These are phyloP conservation scores for Branchinecta lynchi DNA, from an alignment of 1,140 invertebrate genomes.

Conservation along the genomic window DNA sequence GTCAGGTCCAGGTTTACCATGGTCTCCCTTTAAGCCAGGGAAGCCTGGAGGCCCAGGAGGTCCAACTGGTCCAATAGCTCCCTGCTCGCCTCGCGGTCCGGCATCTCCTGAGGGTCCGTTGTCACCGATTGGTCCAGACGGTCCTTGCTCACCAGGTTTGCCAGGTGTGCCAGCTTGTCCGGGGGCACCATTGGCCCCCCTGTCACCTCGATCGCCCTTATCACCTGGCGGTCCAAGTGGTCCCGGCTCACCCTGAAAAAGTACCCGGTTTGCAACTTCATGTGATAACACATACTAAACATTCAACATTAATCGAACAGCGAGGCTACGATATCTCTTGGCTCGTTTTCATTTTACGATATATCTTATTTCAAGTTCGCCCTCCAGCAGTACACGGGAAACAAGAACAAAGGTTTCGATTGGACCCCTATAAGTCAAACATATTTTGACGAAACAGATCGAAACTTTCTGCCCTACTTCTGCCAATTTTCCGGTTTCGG, in stretches of 20 bases:
- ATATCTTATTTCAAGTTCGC: too few species aligned
- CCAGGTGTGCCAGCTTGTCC: neutral
- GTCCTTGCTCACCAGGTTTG: conserved; percentile 5
- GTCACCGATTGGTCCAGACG: neutral
- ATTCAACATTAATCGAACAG: too few species aligned
- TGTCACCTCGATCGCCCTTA: conserved; percentile 14
- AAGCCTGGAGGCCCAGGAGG: conserved; percentile 18
- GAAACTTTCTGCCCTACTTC: too few species aligned
- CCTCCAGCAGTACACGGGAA: too few species aligned
- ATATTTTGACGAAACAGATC: too few species aligned
- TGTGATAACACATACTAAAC: too few species aligned
- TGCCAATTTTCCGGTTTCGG: too few species aligned
- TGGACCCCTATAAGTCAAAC: too few species aligned
- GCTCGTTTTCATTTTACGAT: too few species aligned
- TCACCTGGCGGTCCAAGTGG: conserved; percentile 17
- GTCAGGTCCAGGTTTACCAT: conserved; percentile 20
- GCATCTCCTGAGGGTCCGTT: conserved; percentile 15
- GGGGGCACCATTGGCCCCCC: conserved; percentile 17
- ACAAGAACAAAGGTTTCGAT: too few species aligned
- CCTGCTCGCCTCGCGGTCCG: conserved; percentile 27
- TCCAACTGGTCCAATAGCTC: conserved; percentile 24
- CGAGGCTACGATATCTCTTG: too few species aligned
- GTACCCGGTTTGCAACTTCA: neutral
- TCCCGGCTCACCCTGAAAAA: conserved; percentile 16
- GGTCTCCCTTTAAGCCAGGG: conserved; percentile 18